Evolutionary conservation across 1,140 invertebrate species (phyloP), one percentile per base, ranked within the genome.

Genomic region (Calephelis nemesis): DNA sequence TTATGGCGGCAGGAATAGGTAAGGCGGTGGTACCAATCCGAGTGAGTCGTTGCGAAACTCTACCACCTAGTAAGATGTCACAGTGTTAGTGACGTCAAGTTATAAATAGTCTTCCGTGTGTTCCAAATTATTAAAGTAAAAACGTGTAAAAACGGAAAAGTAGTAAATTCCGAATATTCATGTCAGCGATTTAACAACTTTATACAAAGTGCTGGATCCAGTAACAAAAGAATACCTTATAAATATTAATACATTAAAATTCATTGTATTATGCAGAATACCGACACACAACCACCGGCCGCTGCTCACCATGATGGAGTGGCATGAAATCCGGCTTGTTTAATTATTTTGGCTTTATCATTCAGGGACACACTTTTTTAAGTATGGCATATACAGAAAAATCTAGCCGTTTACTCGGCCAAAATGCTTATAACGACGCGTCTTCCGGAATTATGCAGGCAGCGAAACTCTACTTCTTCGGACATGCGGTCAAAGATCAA

Each of bases 171-270:
- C 39, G 48, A 68, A 68, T 68, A 69, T 69, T 65, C 39, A 62
- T 48, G 49, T 40, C 52, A 49, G 60, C 15, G 64, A 12, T 67
- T 71, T 15, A 19, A 54, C 65, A 19, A 54, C 65, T 30, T 50
- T 69, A 60, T 68, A 69, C 63, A 74, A 62, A 72, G 65, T 68
- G 54, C 63, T 62, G 65, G 42, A 12, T 40, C 58, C 58, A 70
- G 68, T 68, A 71, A 75, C 71, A 75, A 70, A 73, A 64, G 69
- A 70, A 47, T 74, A 70, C 47, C 68, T 75, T 73, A 75, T 75
- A 73, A 75, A 75, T 75, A 75, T 70, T 71, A 73, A 75, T 71
- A 69, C 70, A 73, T 75, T 75, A 67, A 73, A 75, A 75, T 73
- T 39, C 58, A 69, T 69, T 72, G 63, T 71, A 69, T 75, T 72